A percentile compares a stretch with the other conserved stretches of the same genome.
Evolutionary conservation across 2,113 vertebrate species (phyloP).

Genomic region (Nymphicus hollandicus): DNA sequence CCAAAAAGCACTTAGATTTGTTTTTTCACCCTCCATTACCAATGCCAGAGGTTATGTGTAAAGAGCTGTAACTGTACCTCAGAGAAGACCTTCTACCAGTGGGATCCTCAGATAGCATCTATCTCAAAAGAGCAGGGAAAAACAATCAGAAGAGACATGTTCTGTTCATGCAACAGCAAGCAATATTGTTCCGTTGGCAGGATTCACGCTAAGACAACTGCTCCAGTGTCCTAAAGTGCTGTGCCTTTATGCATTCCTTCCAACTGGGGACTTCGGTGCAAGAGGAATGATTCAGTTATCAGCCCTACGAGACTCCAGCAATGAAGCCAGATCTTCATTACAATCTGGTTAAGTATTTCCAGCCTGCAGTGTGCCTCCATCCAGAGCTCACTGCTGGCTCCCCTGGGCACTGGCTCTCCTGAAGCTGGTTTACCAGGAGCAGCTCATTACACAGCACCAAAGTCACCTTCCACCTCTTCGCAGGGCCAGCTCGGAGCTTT

Average conservation of each 20-base stretch:
- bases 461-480: not conserved
- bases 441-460: not conserved
- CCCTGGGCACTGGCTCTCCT: not conserved
- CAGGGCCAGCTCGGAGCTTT: not conserved
- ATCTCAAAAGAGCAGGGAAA: conserved; percentile 55
- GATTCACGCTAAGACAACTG: conserved; percentile 31
- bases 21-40: not conserved
- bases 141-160: conserved; percentile 62
- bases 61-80: not conserved
- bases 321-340: conserved; percentile 26
- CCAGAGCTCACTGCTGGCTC: not conserved
- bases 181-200: conserved; percentile 57
- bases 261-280: not conserved
- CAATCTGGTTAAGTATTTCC: conserved; percentile 11
- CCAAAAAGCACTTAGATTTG: not conserved
- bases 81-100: conserved; percentile 6
- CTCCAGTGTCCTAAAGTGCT: not conserved
- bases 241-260: not conserved
- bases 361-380: not conserved
- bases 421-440: not conserved
- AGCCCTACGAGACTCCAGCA: not conserved
- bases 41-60: not conserved
- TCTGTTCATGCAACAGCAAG: conserved; percentile 66
- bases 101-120: conserved; percentile 7
- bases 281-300: not conserved